Evolutionary conservation across 2,888 invertebrate genomes (phyloP).

Genomic region (Himalopsyche kuldschensis): DNA sequence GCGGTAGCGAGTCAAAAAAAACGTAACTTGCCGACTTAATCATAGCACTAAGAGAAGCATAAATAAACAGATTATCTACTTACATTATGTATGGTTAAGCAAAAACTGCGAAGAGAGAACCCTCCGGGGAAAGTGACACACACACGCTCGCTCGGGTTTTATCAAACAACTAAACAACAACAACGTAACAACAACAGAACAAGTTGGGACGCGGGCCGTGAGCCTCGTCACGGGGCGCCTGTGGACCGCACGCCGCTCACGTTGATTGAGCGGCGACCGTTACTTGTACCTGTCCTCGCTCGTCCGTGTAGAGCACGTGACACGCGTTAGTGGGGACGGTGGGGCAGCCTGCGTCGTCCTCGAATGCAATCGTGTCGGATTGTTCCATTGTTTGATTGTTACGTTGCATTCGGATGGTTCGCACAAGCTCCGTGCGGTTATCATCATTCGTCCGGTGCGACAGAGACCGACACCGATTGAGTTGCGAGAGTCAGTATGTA

Average conservation of each 20-base stretch:
- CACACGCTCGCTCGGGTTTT: constrained; percentile 12
- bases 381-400: neutral
- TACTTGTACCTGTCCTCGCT: constrained; percentile 87
- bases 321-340: constrained; percentile 68
- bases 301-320: constrained; percentile 94
- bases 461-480: constrained; percentile 33
- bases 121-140: constrained; percentile 27
- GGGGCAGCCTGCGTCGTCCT: neutral
- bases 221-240: neutral
- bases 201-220: neutral
- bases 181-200: neutral
- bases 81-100: constrained; percentile 34
- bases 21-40: neutral
- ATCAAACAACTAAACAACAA: neutral
- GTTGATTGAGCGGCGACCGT: constrained; percentile 40
- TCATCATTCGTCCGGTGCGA: constrained; percentile 12
- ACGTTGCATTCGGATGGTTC: neutral
- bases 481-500: constrained; percentile 19
- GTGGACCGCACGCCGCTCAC: neutral
- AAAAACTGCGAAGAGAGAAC: constrained; percentile 25
- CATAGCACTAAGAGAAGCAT: constrained; percentile 16
- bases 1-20: neutral
- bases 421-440: neutral
- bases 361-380: neutral
- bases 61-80: constrained; percentile 35